Evolutionary conservation across 2,797 vertebrate genomes (phyloP).

Genomic region (Chaunax sp.): DNA sequence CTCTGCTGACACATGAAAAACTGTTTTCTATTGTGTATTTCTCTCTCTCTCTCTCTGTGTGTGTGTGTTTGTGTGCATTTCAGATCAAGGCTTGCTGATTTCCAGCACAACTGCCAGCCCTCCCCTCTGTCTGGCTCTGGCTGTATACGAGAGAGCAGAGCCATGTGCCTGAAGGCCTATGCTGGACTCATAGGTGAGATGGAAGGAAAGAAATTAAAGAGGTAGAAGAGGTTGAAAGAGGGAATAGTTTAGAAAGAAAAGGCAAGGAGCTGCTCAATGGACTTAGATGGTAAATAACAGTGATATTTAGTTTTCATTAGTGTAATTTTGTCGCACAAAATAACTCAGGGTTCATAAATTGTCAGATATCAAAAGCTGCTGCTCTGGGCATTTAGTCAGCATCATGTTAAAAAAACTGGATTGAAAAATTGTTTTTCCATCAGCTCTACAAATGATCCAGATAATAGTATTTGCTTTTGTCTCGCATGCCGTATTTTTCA

Average conservation of each 20-base stretch:
- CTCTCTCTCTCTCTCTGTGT: slow-evolving; percentile 4
- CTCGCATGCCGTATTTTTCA: slow-evolving; percentile 19
- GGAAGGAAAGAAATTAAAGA: slow-evolving; percentile 30
- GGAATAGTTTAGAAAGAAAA: slow-evolving; percentile 11
- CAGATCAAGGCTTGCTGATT: slow-evolving; percentile 95
- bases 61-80: slow-evolving; percentile 42
- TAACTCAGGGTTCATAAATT: slow-evolving; percentile 23
- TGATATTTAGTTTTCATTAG: slow-evolving; percentile 22
- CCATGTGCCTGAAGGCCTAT: slow-evolving; percentile 93
- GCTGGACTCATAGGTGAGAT: slow-evolving; percentile 94
- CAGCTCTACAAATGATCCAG: slow-evolving; percentile 19
- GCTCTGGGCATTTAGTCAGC: slow-evolving; percentile 17
- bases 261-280: not conserved
- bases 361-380: slow-evolving; percentile 26
- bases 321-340: slow-evolving; percentile 30
- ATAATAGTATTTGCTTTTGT: slow-evolving; percentile 43
- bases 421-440: slow-evolving; percentile 43
- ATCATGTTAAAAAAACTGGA: slow-evolving; percentile 31
- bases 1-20: slow-evolving; percentile 38
- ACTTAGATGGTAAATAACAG: slow-evolving; percentile 12
- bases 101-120: slow-evolving; percentile 93
- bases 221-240: slow-evolving; percentile 9
- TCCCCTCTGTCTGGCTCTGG: slow-evolving; percentile 82
- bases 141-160: slow-evolving; percentile 86
- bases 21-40: not conserved